A percentile compares a stretch with the other conserved stretches of the same genome.
Conservation (phyloP, 1,140 invertebrate genomes). For the Aphelenchoides fujianensis region DNA sequence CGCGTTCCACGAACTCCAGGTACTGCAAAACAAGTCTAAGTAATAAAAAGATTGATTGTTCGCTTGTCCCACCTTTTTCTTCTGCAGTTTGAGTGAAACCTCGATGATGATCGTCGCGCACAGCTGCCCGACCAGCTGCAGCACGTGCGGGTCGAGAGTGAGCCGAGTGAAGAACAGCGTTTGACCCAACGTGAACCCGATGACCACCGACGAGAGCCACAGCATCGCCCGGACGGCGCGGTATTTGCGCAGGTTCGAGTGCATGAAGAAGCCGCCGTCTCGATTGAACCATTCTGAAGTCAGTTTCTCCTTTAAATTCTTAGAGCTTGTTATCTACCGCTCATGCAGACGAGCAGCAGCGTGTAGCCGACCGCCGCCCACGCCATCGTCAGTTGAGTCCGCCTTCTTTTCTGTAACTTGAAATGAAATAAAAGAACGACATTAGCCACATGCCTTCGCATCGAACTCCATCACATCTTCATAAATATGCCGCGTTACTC, state of each 20-base stretch:
- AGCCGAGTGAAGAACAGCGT: neutral
- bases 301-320: too few relatives aligned
- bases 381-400: too few relatives aligned
- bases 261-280: neutral
- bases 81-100: neutral
- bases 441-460: too few relatives aligned
- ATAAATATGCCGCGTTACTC: too few relatives aligned
- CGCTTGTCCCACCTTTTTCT: neutral
- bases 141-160: neutral
- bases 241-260: neutral
- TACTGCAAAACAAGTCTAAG: neutral
- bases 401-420: too few relatives aligned
- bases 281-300: neutral
- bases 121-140: neutral
- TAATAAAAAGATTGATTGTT: too few relatives aligned
- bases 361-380: too few relatives aligned
- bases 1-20: neutral
- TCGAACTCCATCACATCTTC: too few relatives aligned
- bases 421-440: too few relatives aligned
- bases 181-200: neutral
- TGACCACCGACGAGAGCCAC: neutral
- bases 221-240: neutral
- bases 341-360: too few relatives aligned
- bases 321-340: too few relatives aligned
- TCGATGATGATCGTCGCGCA: neutral